Percentiles rank a stretch among this genome's conserved stretches.
phyloP scores from a whole-genome alignment of 2,113 vertebrate genomes.

The Pachyramphus minor region DNA sequence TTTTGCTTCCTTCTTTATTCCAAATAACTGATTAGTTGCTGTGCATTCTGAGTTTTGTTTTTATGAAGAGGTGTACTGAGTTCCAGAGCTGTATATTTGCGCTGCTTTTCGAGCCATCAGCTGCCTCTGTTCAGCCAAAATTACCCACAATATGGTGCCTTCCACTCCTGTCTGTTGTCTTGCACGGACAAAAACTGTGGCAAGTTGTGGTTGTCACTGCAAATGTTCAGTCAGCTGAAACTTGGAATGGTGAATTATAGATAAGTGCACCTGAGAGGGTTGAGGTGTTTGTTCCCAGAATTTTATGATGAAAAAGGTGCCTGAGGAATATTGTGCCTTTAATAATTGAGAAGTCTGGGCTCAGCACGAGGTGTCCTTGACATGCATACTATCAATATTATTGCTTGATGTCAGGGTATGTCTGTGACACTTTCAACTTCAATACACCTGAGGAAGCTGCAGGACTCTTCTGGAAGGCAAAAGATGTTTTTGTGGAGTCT shows the following conservation, averaged over 20 bases:
- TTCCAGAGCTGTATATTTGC: background rate
- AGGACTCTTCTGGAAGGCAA: background rate
- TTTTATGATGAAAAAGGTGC: slow-evolving; percentile 19
- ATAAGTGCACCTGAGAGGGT: slow-evolving; percentile 21
- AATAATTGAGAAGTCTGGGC: slow-evolving; percentile 25
- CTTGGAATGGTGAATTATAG: slow-evolving; percentile 27
- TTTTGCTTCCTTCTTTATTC: background rate
- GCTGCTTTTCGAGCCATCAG: background rate
- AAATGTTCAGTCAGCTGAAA: background rate
- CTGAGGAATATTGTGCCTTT: slow-evolving; percentile 3
- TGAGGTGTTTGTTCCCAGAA: slow-evolving; percentile 25
- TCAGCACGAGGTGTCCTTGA: background rate
- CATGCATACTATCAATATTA: background rate
- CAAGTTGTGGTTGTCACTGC: background rate
- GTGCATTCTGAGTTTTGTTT: background rate
- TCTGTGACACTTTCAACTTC: background rate
- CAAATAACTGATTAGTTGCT: background rate
- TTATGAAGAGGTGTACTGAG: background rate
- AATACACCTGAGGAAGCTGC: background rate
- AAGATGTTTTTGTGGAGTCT: background rate
- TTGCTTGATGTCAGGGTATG: background rate
- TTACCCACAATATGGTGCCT: too few species aligned
- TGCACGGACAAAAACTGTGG: background rate
- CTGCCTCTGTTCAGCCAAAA: background rate
- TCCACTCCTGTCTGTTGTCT: background rate